Percentiles rank a stretch among this genome's conserved stretches.
phyloP scores from a whole-genome alignment of 2,888 invertebrate species.

The Himalopsyche japonica region DNA sequence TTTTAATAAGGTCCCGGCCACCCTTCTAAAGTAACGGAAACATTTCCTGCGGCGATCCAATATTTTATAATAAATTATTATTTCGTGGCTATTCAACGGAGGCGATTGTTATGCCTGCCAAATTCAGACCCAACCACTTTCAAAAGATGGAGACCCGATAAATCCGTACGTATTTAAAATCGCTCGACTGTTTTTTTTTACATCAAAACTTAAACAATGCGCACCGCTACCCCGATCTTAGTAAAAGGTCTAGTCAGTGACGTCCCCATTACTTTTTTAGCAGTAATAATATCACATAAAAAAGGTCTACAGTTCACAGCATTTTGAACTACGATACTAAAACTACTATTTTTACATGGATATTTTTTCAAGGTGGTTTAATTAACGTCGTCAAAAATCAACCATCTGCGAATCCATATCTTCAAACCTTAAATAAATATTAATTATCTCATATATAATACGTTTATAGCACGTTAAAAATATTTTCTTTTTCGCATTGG shows the following conservation, averaged over 20 bases:
- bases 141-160: not conserved
- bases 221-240: not conserved
- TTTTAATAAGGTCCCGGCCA: not conserved
- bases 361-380: no score
- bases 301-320: no score
- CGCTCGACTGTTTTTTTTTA: not conserved
- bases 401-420: no score
- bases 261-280: not conserved
- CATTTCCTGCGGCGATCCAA: not conserved
- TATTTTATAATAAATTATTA: not conserved
- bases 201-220: not conserved
- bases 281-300: no score
- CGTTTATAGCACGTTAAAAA: no score
- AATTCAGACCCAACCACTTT: not conserved
- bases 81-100: not conserved
- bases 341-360: no score
- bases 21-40: not conserved
- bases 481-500: no score
- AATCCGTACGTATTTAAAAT: constrained; percentile 1
- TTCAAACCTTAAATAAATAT: no score
- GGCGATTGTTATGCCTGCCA: not conserved
- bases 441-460: no score
- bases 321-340: no score
- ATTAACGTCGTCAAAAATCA: no score
- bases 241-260: not conserved